Percentiles rank a stretch among this genome's conserved stretches.
phyloP scores from a whole-genome alignment of 2,888 invertebrate species.

The Sarcophaga caerulescens region DNA sequence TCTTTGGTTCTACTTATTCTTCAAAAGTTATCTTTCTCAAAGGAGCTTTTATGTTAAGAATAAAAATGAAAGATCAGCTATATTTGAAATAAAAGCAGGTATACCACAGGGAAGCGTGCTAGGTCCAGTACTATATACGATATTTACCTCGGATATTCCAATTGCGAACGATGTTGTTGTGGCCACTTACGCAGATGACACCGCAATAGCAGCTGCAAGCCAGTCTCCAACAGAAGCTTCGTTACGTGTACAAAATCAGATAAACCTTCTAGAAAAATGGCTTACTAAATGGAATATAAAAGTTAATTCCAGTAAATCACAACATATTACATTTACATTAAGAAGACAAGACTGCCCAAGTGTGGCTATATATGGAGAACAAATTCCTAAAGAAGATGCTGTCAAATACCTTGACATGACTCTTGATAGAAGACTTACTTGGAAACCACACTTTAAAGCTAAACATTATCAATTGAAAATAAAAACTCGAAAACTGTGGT shows the following conservation, averaged over 20 bases:
- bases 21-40: neutral
- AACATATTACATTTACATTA: no score
- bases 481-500: no score
- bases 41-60: constrained; percentile 23
- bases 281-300: neutral
- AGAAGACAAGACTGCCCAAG: no score
- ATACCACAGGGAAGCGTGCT: constrained; percentile 11
- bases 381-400: no score
- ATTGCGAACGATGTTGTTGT: neutral
- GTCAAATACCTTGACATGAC: no score
- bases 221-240: neutral
- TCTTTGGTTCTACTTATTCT: neutral
- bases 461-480: no score
- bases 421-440: no score
- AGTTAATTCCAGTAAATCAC: no score
- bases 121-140: neutral
- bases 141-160: constrained; percentile 14
- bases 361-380: no score
- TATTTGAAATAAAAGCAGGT: constrained; percentile 20
- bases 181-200: no score
- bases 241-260: neutral
- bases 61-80: constrained; percentile 1
- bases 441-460: no score
- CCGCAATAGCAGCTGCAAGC: no score
- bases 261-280: neutral